These are phyloP conservation scores for Drosophila maculinotata DNA, from an alignment of 2,888 invertebrate genomes.

Conservation along the genomic window DNA sequence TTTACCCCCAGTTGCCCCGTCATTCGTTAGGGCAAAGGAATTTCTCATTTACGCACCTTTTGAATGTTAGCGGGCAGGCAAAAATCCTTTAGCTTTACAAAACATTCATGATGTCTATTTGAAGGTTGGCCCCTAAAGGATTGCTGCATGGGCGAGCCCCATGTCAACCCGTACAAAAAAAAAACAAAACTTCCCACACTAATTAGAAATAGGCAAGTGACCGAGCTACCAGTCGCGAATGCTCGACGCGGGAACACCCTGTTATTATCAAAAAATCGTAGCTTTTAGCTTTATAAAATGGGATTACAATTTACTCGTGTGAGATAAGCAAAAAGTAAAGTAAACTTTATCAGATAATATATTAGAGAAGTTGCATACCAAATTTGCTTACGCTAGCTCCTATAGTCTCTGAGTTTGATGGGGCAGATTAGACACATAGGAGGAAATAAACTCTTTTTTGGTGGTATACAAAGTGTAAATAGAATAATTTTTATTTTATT, in stretches of 20 bases:
- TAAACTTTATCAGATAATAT: no score
- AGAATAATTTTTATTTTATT: no score
- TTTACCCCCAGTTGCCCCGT: neutral
- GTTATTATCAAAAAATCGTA: neutral
- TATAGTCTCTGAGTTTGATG: neutral
- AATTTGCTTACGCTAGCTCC: neutral
- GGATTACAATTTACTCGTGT: no score
- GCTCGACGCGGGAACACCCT: neutral
- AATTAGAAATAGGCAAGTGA: conserved; percentile 36
- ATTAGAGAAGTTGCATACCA: neutral
- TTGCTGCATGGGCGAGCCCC: neutral
- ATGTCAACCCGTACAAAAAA: conserved; percentile 1
- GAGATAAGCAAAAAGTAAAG: no score
- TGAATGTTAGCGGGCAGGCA: conserved; percentile 42
- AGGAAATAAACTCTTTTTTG: no score
- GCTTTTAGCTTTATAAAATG: no score
- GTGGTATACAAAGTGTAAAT: no score
- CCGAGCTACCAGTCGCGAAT: neutral
- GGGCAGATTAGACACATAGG: no score
- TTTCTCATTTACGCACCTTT: conserved; percentile 63
- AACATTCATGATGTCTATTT: conserved; percentile 28
- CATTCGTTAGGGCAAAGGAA: conserved; percentile 36
- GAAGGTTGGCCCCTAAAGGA: neutral
- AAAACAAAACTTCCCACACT: conserved; percentile 25
- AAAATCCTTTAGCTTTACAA: conserved; percentile 31